These are phyloP conservation scores for Drusus annulatus DNA, from an alignment of 1,140 invertebrate species.

Conservation along the genomic window DNA sequence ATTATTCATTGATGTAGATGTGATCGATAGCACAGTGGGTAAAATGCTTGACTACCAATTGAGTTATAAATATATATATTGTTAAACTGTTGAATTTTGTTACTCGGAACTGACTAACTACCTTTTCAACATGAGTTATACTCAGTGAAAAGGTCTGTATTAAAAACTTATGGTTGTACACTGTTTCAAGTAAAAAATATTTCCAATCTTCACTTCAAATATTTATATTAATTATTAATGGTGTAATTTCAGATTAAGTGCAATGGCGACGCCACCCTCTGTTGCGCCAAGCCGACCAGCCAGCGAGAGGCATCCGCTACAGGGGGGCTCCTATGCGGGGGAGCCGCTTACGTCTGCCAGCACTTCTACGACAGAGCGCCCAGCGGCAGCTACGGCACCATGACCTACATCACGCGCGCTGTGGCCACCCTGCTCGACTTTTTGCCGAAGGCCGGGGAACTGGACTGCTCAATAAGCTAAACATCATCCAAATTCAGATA, in stretches of 20 bases:
- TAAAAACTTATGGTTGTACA: no score
- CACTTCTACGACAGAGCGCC: constrained; percentile 99
- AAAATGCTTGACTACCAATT: no score
- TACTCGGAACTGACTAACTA: no score
- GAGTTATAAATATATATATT: no score
- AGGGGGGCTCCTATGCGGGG: constrained; percentile 86
- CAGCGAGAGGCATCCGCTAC: constrained; percentile 74
- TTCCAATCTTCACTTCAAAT: no score
- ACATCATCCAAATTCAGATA: not conserved
- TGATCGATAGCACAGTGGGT: no score
- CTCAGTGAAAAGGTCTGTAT: no score
- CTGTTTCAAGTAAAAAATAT: no score
- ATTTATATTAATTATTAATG: not conserved
- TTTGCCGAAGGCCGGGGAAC: constrained; percentile 81
- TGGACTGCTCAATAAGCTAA: constrained; percentile 86
- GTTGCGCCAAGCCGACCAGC: constrained; percentile 85
- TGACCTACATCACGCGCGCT: constrained; percentile 96
- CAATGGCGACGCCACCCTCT: constrained; percentile 91
- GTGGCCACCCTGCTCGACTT: constrained; percentile 83
- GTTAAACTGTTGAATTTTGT: no score
- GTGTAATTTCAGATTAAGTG: constrained; percentile 77
- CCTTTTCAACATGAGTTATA: no score
- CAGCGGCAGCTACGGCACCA: constrained; percentile 96
- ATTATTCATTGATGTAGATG: no score
- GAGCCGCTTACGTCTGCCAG: constrained; percentile 95